Evolutionary conservation across 2,888 invertebrate genomes (phyloP).

Genomic region (Sinopyrophorus schimmeli): DNA sequence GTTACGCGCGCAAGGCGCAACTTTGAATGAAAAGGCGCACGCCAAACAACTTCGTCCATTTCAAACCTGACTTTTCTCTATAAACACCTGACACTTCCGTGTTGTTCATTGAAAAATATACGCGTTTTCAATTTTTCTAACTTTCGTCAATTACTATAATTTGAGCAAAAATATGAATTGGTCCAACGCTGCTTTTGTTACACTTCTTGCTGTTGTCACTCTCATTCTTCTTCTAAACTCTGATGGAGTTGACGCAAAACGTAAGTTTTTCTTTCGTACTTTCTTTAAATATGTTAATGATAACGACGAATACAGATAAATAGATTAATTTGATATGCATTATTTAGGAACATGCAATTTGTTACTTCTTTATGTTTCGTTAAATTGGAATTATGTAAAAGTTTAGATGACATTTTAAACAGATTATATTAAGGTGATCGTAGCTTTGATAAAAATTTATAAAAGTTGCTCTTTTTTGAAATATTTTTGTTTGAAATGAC

Average conservation of each 20-base stretch:
- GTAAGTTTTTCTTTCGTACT: slow-evolving; percentile 40
- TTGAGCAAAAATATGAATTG: slow-evolving; percentile 17
- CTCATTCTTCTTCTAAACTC: slow-evolving; percentile 38
- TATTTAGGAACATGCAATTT: no score
- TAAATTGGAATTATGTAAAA: no score
- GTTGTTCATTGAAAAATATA: slow-evolving; percentile 4
- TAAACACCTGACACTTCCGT: slow-evolving; percentile 22
- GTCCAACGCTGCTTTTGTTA: slow-evolving; percentile 28
- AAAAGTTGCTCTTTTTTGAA: no score
- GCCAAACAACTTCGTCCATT: slow-evolving; percentile 40
- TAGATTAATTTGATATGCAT: no score
- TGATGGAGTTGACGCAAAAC: slow-evolving; percentile 42
- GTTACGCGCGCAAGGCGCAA: slow-evolving; percentile 41
- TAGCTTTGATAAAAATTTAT: no score
- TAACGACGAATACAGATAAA: no score
- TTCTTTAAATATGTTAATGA: no score
- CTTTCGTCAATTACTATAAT: not conserved
- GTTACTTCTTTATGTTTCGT: no score
- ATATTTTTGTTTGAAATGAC: no score
- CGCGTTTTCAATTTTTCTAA: not conserved
- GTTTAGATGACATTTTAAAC: no score
- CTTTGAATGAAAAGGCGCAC: slow-evolving; percentile 47
- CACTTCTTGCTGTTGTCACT: slow-evolving; percentile 34
- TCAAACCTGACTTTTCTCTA: slow-evolving; percentile 35
- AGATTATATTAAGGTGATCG: no score